phyloP scores from a whole-genome alignment of 2,888 invertebrate species.

The Mongoloraphidia duomilia region DNA sequence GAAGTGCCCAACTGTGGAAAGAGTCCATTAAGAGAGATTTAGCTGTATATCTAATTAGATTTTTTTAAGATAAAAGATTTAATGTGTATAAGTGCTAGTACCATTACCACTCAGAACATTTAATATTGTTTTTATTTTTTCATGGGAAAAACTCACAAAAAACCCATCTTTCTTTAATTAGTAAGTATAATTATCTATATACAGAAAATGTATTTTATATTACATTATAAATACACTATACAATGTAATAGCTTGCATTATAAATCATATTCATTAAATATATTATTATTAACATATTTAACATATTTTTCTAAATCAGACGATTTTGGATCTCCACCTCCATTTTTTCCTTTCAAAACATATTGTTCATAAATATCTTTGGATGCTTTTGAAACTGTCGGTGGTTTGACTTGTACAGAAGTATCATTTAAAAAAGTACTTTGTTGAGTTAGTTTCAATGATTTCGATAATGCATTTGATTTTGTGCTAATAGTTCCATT shows the following conservation, averaged over 20 bases:
- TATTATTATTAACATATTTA: constrained; percentile 25
- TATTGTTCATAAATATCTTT: constrained; percentile 57
- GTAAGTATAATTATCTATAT: too few relatives aligned
- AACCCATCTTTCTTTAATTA: too few relatives aligned
- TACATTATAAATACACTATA: too few relatives aligned
- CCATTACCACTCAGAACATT: too few relatives aligned
- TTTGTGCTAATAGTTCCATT: constrained; percentile 33
- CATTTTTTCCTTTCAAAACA: constrained; percentile 36
- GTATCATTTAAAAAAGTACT: constrained; percentile 50
- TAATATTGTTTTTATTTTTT: too few relatives aligned
- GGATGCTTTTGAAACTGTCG: constrained; percentile 45
- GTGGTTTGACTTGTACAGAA: constrained; percentile 46
- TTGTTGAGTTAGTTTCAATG: constrained; percentile 40
- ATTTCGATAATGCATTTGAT: constrained; percentile 27
- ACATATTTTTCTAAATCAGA: constrained; percentile 34
- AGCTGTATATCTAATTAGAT: too few relatives aligned
- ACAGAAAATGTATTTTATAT: too few relatives aligned
- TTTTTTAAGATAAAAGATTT: too few relatives aligned
- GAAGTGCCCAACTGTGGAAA: too few relatives aligned
- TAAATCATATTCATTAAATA: constrained; percentile 4
- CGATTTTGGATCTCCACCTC: constrained; percentile 34
- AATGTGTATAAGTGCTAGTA: too few relatives aligned
- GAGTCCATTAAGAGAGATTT: too few relatives aligned
- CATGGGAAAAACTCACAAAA: too few relatives aligned
- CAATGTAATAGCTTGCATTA: background rate